These are phyloP conservation scores for Ptychochromis oligacanthus DNA, from an alignment of 2,113 vertebrate species.

Conservation along the genomic window DNA sequence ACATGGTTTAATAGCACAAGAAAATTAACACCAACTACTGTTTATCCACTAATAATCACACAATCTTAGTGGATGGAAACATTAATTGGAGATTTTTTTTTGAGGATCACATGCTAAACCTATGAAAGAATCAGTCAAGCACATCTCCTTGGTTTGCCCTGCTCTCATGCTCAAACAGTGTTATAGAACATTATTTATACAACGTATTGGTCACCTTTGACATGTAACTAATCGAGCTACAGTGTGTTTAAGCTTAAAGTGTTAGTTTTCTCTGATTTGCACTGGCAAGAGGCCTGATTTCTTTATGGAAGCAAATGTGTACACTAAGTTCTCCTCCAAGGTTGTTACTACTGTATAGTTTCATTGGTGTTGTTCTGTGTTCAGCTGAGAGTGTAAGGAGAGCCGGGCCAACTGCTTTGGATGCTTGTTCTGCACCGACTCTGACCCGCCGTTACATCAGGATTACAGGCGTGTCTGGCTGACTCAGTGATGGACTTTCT, in stretches of 20 bases:
- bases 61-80: background rate
- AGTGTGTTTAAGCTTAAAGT: slow-evolving; percentile 42
- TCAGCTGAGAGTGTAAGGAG: background rate
- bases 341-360: background rate
- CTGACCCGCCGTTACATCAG: background rate
- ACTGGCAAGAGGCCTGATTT: too few relatives aligned
- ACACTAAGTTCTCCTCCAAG: background rate
- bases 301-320: background rate
- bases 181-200: slow-evolving; percentile 15
- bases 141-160: slow-evolving; percentile 1
- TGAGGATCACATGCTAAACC: background rate
- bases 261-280: slow-evolving; percentile 14
- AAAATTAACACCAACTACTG: background rate
- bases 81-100: too few relatives aligned
- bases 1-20: background rate
- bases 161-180: background rate
- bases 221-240: background rate
- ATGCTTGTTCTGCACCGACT: slow-evolving; percentile 1
- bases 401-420: background rate
- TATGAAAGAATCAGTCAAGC: slow-evolving; percentile 3
- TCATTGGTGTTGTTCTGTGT: background rate
- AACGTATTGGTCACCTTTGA: background rate
- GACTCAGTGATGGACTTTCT: background rate
- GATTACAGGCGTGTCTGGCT: background rate
- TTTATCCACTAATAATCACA: background rate